Evolutionary conservation across 2,888 invertebrate species (phyloP).

Genomic region (Tethea ocularis): DNA sequence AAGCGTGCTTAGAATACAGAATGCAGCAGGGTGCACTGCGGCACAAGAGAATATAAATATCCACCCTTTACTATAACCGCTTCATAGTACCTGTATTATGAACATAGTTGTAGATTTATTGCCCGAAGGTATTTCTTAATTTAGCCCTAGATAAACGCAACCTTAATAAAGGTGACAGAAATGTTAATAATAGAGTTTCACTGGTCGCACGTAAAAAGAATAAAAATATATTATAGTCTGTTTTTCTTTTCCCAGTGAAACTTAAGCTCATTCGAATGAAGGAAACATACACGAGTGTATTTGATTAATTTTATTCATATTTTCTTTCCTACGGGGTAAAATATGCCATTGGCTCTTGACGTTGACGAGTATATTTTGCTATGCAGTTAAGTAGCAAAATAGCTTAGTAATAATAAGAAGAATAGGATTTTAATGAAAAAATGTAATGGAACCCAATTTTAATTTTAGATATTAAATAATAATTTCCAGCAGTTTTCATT

Average conservation of each 20-base stretch:
- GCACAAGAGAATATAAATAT: constrained; percentile 32
- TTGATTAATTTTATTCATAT: constrained; percentile 9
- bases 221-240: constrained; percentile 9
- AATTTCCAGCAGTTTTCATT: too few relatives aligned
- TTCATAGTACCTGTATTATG: background rate
- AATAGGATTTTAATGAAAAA: too few relatives aligned
- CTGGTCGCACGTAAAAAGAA: constrained; percentile 36
- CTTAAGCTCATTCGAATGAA: background rate
- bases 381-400: too few relatives aligned
- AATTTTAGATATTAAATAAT: too few relatives aligned
- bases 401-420: too few relatives aligned
- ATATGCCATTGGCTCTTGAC: background rate
- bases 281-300: background rate
- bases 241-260: constrained; percentile 12
- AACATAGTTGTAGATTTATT: constrained; percentile 43
- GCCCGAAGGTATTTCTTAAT: constrained; percentile 57
- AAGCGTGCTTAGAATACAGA: constrained; percentile 69
- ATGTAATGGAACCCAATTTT: too few relatives aligned
- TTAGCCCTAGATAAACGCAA: constrained; percentile 44
- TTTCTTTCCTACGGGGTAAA: background rate
- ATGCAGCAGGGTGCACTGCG: constrained; percentile 53
- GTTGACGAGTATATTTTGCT: background rate
- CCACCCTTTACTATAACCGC: constrained; percentile 22
- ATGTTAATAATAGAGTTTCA: constrained; percentile 44
- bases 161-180: constrained; percentile 39